Conservation (phyloP, 2,888 invertebrate genomes). For the Agrotis clavis region DNA sequence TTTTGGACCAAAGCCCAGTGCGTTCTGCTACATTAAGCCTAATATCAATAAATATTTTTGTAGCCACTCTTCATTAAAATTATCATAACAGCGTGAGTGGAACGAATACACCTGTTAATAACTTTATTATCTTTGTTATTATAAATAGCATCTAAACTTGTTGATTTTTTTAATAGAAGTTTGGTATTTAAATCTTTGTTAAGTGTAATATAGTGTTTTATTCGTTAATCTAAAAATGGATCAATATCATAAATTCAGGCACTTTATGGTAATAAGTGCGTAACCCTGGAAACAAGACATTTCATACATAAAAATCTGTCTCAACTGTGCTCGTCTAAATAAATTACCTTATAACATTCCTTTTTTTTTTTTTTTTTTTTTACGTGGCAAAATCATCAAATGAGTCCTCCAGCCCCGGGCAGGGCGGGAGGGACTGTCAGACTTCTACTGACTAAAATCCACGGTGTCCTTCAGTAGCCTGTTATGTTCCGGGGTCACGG, state of each 20-base stretch:
- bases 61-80: conserved; percentile 63
- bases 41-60: conserved; percentile 71
- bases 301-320: conserved; percentile 33
- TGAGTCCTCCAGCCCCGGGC: too few species aligned
- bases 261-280: conserved; percentile 11
- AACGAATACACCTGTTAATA: conserved; percentile 37
- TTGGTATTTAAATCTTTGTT: conserved; percentile 6
- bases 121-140: conserved; percentile 32
- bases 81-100: conserved; percentile 32
- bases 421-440: too few species aligned
- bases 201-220: neutral
- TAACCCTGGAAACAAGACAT: conserved; percentile 41
- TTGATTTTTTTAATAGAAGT: conserved; percentile 32
- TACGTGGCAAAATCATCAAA: too few species aligned
- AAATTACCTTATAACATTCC: too few species aligned
- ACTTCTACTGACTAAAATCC: too few species aligned
- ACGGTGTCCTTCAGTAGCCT: too few species aligned
- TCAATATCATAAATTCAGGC: conserved; percentile 12
- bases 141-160: conserved; percentile 16
- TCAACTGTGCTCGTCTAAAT: conserved; percentile 34
- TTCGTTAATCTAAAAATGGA: neutral
- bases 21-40: conserved; percentile 75
- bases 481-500: too few species aligned
- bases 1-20: conserved; percentile 84
- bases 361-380: too few species aligned